Evolutionary conservation across 2,113 vertebrate genomes (phyloP), one percentile per base, ranked within the genome.

Genomic region (Platysternon megacephalum): DNA sequence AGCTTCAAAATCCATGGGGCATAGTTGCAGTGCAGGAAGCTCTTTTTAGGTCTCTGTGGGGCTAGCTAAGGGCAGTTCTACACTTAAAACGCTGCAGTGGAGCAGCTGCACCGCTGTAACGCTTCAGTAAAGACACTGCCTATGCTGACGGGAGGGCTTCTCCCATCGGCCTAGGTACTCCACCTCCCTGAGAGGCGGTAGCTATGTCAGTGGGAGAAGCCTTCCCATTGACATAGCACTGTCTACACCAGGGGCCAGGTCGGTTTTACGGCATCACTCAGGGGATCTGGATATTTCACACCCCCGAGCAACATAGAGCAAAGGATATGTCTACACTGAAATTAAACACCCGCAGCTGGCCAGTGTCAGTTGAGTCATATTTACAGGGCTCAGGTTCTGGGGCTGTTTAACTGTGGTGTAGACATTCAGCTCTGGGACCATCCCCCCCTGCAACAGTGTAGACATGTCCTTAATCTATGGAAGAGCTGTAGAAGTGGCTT

Each of bases 1-100:
- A 76, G 48, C 79, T 94, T 89, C 61, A 86, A 80, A 94, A 80
- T 82, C 90, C 91, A 89, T 35, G 42, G 72, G 35, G 82, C 35
- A n/a, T 3, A 91, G 78, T 68, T 82, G 76, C 89, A 93, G 48
- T 32, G 79, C 11, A 42, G 11, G 12, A 87, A n/a, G 58, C 28
- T 78, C 0, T 3, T 32, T 94, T 52, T 46, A 85, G 16, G 39
- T 74, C 96, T 96, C 85, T 74, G 11, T 44, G 53, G 19, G 42
- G 28, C 11, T 56, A 21, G 5, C 26, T 44, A 28, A 39, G 16
- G 65, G 17, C 16, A 35, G 8, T 5, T 72, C 65, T 39, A 22
- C 35, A 72, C n/a, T 72, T 72, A n/a, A 68, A 65, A 72, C 1
- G 56, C 56, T 58, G 56, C n/a, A 21, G 2, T 39, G 61, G 61